Evolutionary conservation across 2,888 invertebrate species (phyloP), one percentile per base, ranked within the genome.

Genomic region (Platycheirus albimanus): DNA sequence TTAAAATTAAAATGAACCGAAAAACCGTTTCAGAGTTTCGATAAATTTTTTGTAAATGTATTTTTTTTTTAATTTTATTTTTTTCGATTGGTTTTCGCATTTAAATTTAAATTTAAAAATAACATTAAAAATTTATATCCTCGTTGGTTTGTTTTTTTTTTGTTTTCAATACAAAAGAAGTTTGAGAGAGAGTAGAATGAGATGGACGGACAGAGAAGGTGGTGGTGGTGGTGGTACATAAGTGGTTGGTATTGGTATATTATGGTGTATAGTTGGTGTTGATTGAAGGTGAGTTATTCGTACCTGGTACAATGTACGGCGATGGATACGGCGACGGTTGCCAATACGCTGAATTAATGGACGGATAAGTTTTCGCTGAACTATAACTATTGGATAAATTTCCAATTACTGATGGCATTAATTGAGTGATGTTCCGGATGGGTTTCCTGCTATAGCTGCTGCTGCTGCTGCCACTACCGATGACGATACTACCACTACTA

Each of bases 261-360:
- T n/a, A n/a, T n/a, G n/a, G n/a, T n/a, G n/a, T n/a, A n/a, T n/a
- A n/a, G 24, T 47, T 41, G 49, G 49, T 47, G 64, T 33, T 51
- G 67, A 54, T 61, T 64, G 77, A 69, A 51, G 74, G 54, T 77
- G 67, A 77, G 63, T 76, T 76, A 52, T 78, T 67, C 88, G 87
- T 90, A 96, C 96, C 96, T 96, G 96, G 96, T 90, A 95, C 93
- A 89, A 95, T 93, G 91, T 96, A 95, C 87, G 95, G 96, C 90
- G 94, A 94, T 87, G 94, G 94, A 91, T 94, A 94, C 85, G 95
- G 93, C 88, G 95, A 94, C 86, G 96, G 95, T 89, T 95, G 94
- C 96, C 96, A 96, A 92, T 96, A 96, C 90, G 95, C 95, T 90
- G 95, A 94, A 91, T 94, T 95, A 92, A 96, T 96, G 87, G 95